phyloP scores from a whole-genome alignment of 1,140 invertebrate species.

The Lepidurus packardi region DNA sequence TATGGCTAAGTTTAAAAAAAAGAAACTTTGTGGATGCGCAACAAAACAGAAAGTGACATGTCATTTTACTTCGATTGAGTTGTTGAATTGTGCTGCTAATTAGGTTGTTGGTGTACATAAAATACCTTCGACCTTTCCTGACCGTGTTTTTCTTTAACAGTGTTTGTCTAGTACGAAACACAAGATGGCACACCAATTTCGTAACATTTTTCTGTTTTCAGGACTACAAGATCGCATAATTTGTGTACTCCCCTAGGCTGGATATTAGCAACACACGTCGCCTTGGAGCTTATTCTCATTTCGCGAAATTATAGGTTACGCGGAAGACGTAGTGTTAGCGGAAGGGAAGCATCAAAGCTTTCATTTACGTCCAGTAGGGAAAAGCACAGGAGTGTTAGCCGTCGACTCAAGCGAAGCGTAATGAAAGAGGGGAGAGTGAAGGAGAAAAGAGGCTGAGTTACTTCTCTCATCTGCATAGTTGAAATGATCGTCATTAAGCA shows the following conservation, averaged over 20 bases:
- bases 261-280: too few species aligned
- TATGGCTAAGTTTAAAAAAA: conserved; percentile 12
- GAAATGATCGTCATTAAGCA: conserved; percentile 16
- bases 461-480: conserved; percentile 19
- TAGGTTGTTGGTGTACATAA: conserved; percentile 22
- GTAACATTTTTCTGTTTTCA: too few species aligned
- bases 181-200: too few species aligned
- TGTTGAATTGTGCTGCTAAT: conserved; percentile 22
- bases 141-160: background rate
- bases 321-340: too few species aligned
- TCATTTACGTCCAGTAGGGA: too few species aligned
- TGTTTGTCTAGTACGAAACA: too few species aligned
- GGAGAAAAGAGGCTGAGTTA: background rate
- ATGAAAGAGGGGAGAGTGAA: background rate
- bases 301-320: too few species aligned
- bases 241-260: too few species aligned
- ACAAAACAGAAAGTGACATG: conserved; percentile 19
- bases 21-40: conserved; percentile 7
- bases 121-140: conserved; percentile 15
- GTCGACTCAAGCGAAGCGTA: background rate
- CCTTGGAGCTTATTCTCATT: too few species aligned
- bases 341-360: too few species aligned
- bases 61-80: conserved; percentile 22
- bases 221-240: too few species aligned
- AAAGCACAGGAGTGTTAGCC: background rate